Base-by-base conservation (phyloP, 1,140 invertebrate species). In the Drosophila seguyi region DNA sequence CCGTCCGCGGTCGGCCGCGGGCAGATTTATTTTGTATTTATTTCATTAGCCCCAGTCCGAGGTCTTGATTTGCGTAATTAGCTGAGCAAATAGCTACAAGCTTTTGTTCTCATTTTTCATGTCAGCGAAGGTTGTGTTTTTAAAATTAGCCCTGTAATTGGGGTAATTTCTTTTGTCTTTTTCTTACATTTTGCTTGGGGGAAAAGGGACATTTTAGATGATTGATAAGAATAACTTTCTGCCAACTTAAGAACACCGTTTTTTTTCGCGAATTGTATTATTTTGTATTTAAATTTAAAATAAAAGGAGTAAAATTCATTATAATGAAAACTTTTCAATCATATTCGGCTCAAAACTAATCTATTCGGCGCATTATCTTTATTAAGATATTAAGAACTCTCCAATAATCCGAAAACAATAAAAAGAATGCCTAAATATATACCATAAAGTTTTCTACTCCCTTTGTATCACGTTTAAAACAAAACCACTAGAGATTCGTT, bases 31-130 rank as follows among this genome's bases (percentile, higher is more conserved):
- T 76, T 78, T 52, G 85, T 85, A 90, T 85, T 90, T 90, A 90
- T 90, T 90, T 85, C 85, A 85, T 90, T 85, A 71, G 52, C 31
- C 42, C 42, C 41, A 63, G 50, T 39, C n/a, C 72, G 56, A 62
- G 76, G 31, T 73, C 80, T 90, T 90, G 85, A 90, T 90, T 90
- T 79, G 75, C 65, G 77, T 90, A 90, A 90, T 90, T 90, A 90
- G 85, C 74, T 48, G 71, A 90, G 85, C 85, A 90, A 90, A 90
- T 90, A 81, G 85, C 85, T 90, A 90, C 85, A 90, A 90, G 85
- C 85, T 72, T 73, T 59, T 90, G 85, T 90, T 81, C 60, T 61
- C 74, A 75, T 80, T 88, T 81, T 81, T 62, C 67, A 63, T 82
- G 62, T 42, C 39, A 34, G 44, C 41, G 6, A 34, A n/a, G 22